phyloP scores from a whole-genome alignment of 64 coral and sea anemone species.

The Dendronephthya gigantea region DNA sequence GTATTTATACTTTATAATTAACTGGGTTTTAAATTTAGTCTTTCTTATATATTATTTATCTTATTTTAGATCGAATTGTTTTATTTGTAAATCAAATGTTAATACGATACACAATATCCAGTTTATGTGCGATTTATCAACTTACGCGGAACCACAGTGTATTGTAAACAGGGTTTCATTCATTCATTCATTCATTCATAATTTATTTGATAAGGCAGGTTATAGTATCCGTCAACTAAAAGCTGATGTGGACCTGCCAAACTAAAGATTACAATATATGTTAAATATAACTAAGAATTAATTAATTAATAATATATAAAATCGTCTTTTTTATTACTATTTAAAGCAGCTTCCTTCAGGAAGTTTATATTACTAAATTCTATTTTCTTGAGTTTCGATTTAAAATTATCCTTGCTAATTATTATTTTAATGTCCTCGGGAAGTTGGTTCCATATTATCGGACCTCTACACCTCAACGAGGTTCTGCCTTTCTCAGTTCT shows the following conservation, averaged over 20 bases:
- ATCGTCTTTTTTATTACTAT: background rate
- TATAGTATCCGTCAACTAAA: background rate
- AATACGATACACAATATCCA: too few species aligned
- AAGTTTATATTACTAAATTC: background rate
- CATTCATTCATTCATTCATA: conserved; percentile 1
- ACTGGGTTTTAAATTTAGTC: too few species aligned
- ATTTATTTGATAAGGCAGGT: background rate
- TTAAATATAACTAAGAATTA: background rate
- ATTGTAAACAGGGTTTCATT: too few species aligned
- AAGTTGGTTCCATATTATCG: background rate
- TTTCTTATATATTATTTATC: too few species aligned
- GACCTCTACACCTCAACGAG: background rate
- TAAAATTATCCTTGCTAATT: background rate
- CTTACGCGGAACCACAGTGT: too few species aligned
- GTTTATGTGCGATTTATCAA: too few species aligned
- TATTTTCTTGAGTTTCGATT: background rate
- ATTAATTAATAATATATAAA: background rate
- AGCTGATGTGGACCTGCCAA: background rate
- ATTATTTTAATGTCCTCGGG: background rate
- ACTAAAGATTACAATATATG: background rate
- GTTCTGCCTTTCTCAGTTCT: background rate
- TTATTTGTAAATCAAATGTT: too few species aligned
- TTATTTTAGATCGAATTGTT: too few species aligned
- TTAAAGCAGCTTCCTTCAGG: background rate
- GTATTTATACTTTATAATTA: too few species aligned